Evolutionary conservation across 2,888 invertebrate genomes (phyloP).

Genomic region (Nineta flava): DNA sequence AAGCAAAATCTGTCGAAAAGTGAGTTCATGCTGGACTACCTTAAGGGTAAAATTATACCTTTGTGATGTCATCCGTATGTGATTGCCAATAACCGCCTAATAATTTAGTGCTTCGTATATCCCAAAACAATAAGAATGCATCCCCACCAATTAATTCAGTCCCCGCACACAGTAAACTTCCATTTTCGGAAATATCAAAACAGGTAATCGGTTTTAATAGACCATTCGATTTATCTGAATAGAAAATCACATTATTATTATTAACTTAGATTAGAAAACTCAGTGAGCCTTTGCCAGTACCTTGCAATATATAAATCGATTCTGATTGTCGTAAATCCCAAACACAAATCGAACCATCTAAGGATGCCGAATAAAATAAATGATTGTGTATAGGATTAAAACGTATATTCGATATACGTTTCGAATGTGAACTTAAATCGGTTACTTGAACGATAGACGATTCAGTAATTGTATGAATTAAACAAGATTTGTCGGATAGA

Average conservation of each 20-base stretch:
- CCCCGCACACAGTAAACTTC: slow-evolving; percentile 56
- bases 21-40: neutral
- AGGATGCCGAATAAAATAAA: slow-evolving; percentile 39
- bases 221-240: neutral
- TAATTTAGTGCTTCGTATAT: slow-evolving; percentile 42
- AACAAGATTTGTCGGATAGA: slow-evolving; percentile 30
- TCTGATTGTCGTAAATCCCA: slow-evolving; percentile 43
- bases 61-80: slow-evolving; percentile 67
- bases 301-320: slow-evolving; percentile 19
- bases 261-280: slow-evolving; percentile 23
- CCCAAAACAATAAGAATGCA: slow-evolving; percentile 68
- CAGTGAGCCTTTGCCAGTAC: no score
- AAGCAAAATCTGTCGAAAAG: no score
- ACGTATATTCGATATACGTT: slow-evolving; percentile 36
- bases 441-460: slow-evolving; percentile 21
- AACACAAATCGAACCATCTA: slow-evolving; percentile 38
- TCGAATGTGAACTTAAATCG: slow-evolving; percentile 30
- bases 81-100: slow-evolving; percentile 73
- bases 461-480: slow-evolving; percentile 31
- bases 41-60: slow-evolving; percentile 25
- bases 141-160: slow-evolving; percentile 53
- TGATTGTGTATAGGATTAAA: slow-evolving; percentile 39
- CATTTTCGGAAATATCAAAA: slow-evolving; percentile 59
- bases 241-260: neutral
- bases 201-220: slow-evolving; percentile 40